A percentile compares a stretch with the other conserved stretches of the same genome.
These are phyloP conservation scores for Psylliodes chrysocephalus DNA, from an alignment of 2,888 invertebrate genomes.

Conservation along the genomic window DNA sequence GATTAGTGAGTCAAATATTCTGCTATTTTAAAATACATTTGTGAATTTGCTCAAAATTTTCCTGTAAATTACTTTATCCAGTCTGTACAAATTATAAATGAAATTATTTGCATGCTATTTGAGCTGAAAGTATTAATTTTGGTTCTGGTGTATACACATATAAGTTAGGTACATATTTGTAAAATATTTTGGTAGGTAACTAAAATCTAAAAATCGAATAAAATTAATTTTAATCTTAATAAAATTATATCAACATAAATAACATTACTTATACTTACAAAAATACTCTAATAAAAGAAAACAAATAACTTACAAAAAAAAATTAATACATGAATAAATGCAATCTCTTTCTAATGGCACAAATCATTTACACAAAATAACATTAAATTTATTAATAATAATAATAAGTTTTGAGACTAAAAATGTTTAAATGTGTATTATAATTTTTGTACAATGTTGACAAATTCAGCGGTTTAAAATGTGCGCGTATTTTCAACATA, in stretches of 20 bases:
- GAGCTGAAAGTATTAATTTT: constrained; percentile 59
- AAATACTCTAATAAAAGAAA: constrained; percentile 48
- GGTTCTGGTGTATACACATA: constrained; percentile 56
- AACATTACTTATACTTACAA: constrained; percentile 56
- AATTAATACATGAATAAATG: constrained; percentile 54
- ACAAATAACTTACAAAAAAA: constrained; percentile 52
- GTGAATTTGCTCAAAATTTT: constrained; percentile 19
- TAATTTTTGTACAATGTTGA: constrained; percentile 42
- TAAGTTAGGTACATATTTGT: constrained; percentile 47
- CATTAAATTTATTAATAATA: constrained; percentile 38
- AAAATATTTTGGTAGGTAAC: constrained; percentile 55
- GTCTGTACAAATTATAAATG: constrained; percentile 18
- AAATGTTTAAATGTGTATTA: constrained; percentile 40
- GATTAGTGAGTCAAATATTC: background rate
- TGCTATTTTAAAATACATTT: too few species aligned
- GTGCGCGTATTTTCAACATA: constrained; percentile 41
- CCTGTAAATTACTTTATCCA: constrained; percentile 24
- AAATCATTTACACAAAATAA: constrained; percentile 48
- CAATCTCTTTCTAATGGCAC: constrained; percentile 59
- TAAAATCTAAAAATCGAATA: constrained; percentile 50
- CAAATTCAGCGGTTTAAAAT: constrained; percentile 42
- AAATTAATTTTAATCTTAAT: constrained; percentile 46
- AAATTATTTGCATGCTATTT: constrained; percentile 50
- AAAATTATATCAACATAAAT: constrained; percentile 58
- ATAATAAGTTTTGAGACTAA: constrained; percentile 15